A percentile compares a stretch with the other conserved stretches of the same genome.
phyloP scores from a whole-genome alignment of 2,113 vertebrate genomes.

The Gasterosteus nipponicus region DNA sequence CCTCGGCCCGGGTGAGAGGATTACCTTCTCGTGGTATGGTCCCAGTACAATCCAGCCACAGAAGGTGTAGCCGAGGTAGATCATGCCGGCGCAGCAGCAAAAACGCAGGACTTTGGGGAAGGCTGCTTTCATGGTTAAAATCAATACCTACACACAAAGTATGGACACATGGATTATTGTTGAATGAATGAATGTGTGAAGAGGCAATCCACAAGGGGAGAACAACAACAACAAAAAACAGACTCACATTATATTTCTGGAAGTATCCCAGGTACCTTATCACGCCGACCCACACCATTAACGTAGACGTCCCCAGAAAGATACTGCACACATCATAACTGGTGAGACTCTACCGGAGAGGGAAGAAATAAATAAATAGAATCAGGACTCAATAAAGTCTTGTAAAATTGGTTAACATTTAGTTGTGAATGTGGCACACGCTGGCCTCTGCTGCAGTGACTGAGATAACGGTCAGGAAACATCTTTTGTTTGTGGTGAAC shows the following conservation, averaged over 20 bases:
- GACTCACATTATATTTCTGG: conserved; percentile 95
- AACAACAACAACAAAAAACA: neutral
- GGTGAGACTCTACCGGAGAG: conserved; percentile 84
- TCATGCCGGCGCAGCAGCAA: conserved; percentile 97
- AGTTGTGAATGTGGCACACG: neutral
- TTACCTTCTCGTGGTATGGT: conserved; percentile 96
- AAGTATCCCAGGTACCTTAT: conserved; percentile 97
- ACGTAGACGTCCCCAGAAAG: conserved; percentile 93
- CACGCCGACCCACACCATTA: conserved; percentile 94
- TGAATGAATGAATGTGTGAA: neutral
- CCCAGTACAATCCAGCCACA: conserved; percentile 98
- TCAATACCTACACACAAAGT: conserved; percentile 85
- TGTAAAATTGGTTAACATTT: neutral
- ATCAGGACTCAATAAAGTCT: neutral
- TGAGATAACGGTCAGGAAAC: neutral
- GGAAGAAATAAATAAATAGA: neutral
- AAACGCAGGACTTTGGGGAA: conserved; percentile 95
- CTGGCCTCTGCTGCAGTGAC: neutral
- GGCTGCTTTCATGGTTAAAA: conserved; percentile 94
- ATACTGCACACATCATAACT: conserved; percentile 97
- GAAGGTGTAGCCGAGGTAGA: conserved; percentile 97
- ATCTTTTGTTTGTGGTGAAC: neutral
- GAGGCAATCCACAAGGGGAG: too few relatives aligned
- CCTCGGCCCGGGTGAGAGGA: neutral
- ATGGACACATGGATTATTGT: neutral